These are phyloP conservation scores for Jordanella pulchra DNA, from an alignment of 2,797 vertebrate genomes.

Conservation along the genomic window DNA sequence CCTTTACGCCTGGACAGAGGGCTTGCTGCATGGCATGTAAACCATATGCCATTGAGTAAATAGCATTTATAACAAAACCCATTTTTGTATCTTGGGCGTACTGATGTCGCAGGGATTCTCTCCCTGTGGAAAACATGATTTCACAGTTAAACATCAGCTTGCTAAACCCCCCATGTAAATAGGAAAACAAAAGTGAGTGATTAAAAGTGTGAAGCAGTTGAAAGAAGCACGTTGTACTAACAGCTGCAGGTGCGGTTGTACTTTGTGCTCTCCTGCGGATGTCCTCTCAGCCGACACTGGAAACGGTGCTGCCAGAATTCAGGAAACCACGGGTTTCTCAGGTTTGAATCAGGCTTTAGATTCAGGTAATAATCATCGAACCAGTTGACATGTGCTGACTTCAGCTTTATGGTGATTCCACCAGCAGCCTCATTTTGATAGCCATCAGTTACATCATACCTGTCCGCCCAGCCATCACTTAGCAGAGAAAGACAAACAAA, in stretches of 20 bases:
- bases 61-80: conserved; percentile 98
- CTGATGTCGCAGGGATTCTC: conserved; percentile 88
- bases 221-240: conserved; percentile 73
- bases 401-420: conserved; percentile 98
- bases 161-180: no score
- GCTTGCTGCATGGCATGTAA: conserved; percentile 92
- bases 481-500: conserved; percentile 5
- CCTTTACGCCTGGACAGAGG: conserved; percentile 88
- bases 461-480: conserved; percentile 98
- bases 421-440: conserved; percentile 93
- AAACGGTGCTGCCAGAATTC: conserved; percentile 99
- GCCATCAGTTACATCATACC: conserved; percentile 94
- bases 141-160: conserved; percentile 20
- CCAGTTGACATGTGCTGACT: conserved; percentile 96
- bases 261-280: conserved; percentile 86
- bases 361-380: conserved; percentile 97
- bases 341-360: conserved; percentile 90
- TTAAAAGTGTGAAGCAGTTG: not conserved
- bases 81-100: conserved; percentile 99
- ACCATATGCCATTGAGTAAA: conserved; percentile 97
- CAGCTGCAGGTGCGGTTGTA: conserved; percentile 95
- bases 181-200: no score
- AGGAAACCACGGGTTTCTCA: conserved; percentile 95
- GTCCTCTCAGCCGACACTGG: conserved; percentile 90
- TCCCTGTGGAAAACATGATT: conserved; percentile 67